Evolutionary conservation across 2,888 invertebrate genomes (phyloP), one percentile per base, ranked within the genome.

Genomic region (Monochamus alternatus): DNA sequence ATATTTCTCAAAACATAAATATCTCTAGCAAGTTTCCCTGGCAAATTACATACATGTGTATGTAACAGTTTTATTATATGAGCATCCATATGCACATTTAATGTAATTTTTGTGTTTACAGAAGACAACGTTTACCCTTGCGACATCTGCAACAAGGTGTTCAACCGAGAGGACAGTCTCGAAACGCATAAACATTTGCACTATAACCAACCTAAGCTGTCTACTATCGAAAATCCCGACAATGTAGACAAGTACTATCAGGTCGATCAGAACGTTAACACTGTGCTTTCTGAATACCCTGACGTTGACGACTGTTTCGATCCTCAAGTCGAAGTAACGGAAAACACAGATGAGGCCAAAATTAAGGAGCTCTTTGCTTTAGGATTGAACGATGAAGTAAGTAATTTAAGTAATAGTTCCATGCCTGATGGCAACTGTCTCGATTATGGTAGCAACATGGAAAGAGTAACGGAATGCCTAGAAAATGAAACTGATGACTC

Each of bases 131-230:
- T 89, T 3, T 87, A 89, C 78, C 86, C 89, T 63, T 90, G 90
- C 81, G 88, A 90, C 79, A 86, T 90, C 66, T 90, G 90, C 79
- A 88, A 89, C 77, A 89, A 89, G 81, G 87, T 88, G 4, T 90
- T 89, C 78, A 87, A 87, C 69, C 84, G 89, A 5, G 87, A 86
- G 64, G 89, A 89, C 78, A 88, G 88, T 78, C 82, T 89, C 4
- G 87, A 88, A 73, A 85, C 86, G n/a, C 89, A 89, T 80, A 87
- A 86, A 79, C 83, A 84, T 75, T 78, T 87, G 65, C 89, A 89
- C 79, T 87, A 88, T 51, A 86, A 87, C 74, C 80, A 82, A 60
- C 87, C 87, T 32, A 82, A 85, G 51, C 79, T 89, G 67, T 88
- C 88, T 4, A 88, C 88, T 30, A 81, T 89, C 73, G 89, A 89